Conservation (phyloP, 1,140 invertebrate genomes). For the Drosophila ogumai region DNA sequence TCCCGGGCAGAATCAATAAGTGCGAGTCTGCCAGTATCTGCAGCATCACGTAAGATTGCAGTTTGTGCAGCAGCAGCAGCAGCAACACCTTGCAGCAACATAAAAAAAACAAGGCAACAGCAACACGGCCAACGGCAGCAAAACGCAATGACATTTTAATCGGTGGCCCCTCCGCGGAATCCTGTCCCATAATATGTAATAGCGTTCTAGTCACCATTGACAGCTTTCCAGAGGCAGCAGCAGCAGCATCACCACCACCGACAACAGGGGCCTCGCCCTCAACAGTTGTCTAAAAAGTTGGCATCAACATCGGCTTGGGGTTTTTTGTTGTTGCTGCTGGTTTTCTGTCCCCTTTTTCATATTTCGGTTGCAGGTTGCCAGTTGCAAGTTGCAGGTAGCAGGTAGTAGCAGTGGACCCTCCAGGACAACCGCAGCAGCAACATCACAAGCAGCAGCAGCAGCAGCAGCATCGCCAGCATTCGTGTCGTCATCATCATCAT, state of each 20-base stretch:
- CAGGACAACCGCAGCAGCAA: slow-evolving; percentile 20
- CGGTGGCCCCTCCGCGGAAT: slow-evolving; percentile 34
- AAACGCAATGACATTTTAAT: slow-evolving; percentile 82
- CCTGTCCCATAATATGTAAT: slow-evolving; percentile 49
- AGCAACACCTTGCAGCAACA: slow-evolving; percentile 29
- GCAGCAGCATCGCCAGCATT: slow-evolving; percentile 26
- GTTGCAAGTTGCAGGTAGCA: slow-evolving; percentile 27
- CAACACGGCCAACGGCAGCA: slow-evolving; percentile 45
- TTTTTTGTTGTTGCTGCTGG: slow-evolving; percentile 8
- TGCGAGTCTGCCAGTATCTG: slow-evolving; percentile 13
- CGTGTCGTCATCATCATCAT: slow-evolving; percentile 62
- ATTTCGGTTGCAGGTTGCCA: slow-evolving; percentile 41
- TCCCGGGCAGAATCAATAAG: slow-evolving; percentile 15
- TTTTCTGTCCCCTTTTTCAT: slow-evolving; percentile 32
- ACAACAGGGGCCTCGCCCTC: slow-evolving; percentile 55
- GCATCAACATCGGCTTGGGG: slow-evolving; percentile 54
- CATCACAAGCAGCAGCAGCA: slow-evolving; percentile 6
- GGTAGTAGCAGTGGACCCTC: slow-evolving; percentile 21
- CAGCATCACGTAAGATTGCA: slow-evolving; percentile 23
- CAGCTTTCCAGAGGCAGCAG: slow-evolving; percentile 25
- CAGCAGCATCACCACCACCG: slow-evolving; percentile 15
- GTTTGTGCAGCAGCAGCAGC: slow-evolving; percentile 10
- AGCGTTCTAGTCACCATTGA: slow-evolving; percentile 63
- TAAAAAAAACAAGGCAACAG: slow-evolving; percentile 1
- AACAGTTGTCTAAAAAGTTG: slow-evolving; percentile 70